Base-by-base conservation (phyloP, 2,888 invertebrate genomes). In the Parelbella ahira region DNA sequence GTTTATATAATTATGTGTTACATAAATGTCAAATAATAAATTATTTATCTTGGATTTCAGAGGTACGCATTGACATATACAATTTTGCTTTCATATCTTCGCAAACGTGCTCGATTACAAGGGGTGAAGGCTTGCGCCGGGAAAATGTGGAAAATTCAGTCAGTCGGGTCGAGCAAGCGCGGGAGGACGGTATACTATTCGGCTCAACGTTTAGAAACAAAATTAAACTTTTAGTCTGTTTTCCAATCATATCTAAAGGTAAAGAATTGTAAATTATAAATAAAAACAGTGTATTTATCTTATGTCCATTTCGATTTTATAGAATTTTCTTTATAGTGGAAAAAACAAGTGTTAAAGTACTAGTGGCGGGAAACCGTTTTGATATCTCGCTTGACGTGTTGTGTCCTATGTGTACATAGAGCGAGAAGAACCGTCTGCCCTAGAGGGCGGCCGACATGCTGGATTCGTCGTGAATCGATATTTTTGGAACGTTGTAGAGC, bases 301-400 rank as follows among this genome's bases (percentile, higher is more conserved):
- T 48, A 38, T 48, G 58, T 45, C 48, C 44, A 37, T 53, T 50
- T 4, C 48, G 38, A 45, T 42, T 41, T 27, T 12, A 7, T 44
- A 48, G 45, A 48, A 45, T 48, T 47, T 60, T 56, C 57, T 49
- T 37, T 30, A 45, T 44, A 60, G 71, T 76, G 69, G 39, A n/a
- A 41, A 47, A 37, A 47, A 33, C 28, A 69, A 71, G 79, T 79
- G 78, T 59, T 72, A 60, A 76, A 81, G 76, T 76, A 79, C 70
- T 77, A 82, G 87, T 87, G 87, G 87, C 87, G 87, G 87, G 87
- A 87, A 87, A 86, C 79, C 73, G 80, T 82, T 84, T 75, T 80
- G 77, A 82, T 83, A 83, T 81, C 83, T 81, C 75, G 76, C 76
- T 75, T 84, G 86, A 82, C 86, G 83, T 87, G 86, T 81, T 76